A percentile compares a stretch with the other conserved stretches of the same genome.
Evolutionary conservation across 1,140 invertebrate genomes (phyloP).

Genomic region (Meloidogyne floridensis): DNA sequence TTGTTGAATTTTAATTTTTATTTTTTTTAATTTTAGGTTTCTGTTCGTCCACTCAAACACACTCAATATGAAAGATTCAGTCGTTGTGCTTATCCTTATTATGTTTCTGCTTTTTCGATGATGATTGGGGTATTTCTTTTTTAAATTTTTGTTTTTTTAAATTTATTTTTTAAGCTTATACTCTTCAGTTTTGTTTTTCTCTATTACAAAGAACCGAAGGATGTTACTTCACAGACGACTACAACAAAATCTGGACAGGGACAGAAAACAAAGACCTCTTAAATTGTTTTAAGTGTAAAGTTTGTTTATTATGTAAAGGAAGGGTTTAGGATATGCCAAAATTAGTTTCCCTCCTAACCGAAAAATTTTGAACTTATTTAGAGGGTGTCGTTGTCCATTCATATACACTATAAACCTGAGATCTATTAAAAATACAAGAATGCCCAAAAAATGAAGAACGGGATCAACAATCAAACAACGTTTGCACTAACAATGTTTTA

Average conservation of each 20-base stretch:
- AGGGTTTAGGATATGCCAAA: neutral
- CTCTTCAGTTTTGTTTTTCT: conserved; percentile 64
- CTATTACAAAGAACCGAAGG: conserved; percentile 60
- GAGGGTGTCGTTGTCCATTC: no score
- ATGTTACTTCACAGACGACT: neutral
- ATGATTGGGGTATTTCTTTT: conserved; percentile 73
- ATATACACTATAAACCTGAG: no score
- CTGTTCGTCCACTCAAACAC: conserved; percentile 91
- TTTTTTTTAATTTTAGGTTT: conserved; percentile 74
- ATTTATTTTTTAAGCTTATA: conserved; percentile 22
- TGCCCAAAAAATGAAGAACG: no score
- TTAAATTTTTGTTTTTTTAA: neutral
- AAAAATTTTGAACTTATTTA: no score
- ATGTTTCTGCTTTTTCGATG: conserved; percentile 98
- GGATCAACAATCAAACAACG: no score
- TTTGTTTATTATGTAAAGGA: neutral
- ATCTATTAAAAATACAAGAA: no score
- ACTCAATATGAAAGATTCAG: conserved; percentile 99
- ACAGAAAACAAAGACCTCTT: conserved; percentile 29
- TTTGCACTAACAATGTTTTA: no score
- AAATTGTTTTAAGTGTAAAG: neutral
- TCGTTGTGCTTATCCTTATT: conserved; percentile 94
- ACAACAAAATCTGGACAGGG: conserved; percentile 10
- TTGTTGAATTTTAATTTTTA: conserved; percentile 15
- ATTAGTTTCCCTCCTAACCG: no score